phyloP scores from a whole-genome alignment of 2,797 vertebrate genomes.

The Thaleichthys pacificus region DNA sequence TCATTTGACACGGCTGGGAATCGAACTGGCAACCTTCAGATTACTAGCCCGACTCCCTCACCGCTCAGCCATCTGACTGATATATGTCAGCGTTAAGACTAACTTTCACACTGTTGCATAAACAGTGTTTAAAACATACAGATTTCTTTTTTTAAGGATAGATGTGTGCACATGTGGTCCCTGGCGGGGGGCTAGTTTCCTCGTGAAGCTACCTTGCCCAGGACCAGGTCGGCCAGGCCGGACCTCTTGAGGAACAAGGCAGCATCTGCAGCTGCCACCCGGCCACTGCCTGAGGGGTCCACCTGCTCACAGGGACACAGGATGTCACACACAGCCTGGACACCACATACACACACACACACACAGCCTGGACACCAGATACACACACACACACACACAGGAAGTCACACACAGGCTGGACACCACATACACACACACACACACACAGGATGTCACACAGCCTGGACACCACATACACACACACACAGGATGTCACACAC shows the following conservation, averaged over 20 bases:
- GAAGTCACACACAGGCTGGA: neutral
- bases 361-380: no score
- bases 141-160: no score
- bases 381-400: neutral
- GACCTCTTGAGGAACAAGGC: slow-evolving; percentile 96
- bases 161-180: no score
- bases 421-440: neutral
- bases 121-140: no score
- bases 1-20: no score
- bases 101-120: no score
- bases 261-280: slow-evolving; percentile 90
- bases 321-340: neutral
- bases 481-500: neutral
- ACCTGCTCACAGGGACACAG: slow-evolving; percentile 73
- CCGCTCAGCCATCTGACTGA: no score
- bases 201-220: slow-evolving; percentile 81
- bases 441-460: neutral
- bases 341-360: neutral
- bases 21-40: no score
- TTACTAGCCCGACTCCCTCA: no score
- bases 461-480: neutral
- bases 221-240: slow-evolving; percentile 89
- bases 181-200: no score
- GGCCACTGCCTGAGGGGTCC: slow-evolving; percentile 86
- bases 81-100: no score